Evolutionary conservation across 2,797 vertebrate genomes (phyloP), one percentile per base, ranked within the genome.

Genomic region (Pristis pectinata): DNA sequence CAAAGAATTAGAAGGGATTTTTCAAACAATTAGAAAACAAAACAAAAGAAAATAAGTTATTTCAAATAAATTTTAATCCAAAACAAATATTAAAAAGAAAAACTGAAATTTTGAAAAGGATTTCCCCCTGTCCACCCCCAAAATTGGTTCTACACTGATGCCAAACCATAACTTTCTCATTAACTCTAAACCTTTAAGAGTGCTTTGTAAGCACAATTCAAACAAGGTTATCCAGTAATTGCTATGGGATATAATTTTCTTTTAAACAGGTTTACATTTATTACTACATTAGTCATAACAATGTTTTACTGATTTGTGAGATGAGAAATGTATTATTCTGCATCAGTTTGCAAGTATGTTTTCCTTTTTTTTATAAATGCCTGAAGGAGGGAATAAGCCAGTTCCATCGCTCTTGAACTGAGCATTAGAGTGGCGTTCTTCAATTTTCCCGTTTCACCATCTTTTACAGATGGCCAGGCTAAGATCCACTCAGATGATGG

Each of bases 1-100:
- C 93, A 97, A 97, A 97, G 83, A 97, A 96, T 72, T 0, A 53
- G 95, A 96, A 95, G 92, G 27, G 96, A 95, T 95, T 70, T 27
- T 34, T 70, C 82, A 56, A 80, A 94, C 74, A 96, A 96, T 95
- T 92, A 27, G 95, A 95, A 96, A 96, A 95, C 95, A 94, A 95
- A 95, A 95, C 95, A 94, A 95, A 96, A 95, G 53, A 44, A 94
- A 49, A 74, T 44, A 94, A 76, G 92, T 27, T 76, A 34, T 67
- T 72, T 41, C 22, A 70, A 72, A 67, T 74, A 93, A 2, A 70
- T 94, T 67, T 76, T 53, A 94, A 94, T 94, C 76, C 72, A 93
- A 93, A 76, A 30, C 27, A 41, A 76, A 94, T 8, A 49, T 10
- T 74, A 44, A 94, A 76, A 94, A 74, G 24, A 53, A 44, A 30